These are phyloP conservation scores for Cybosia mesomella DNA, from an alignment of 2,888 invertebrate species.

Conservation along the genomic window DNA sequence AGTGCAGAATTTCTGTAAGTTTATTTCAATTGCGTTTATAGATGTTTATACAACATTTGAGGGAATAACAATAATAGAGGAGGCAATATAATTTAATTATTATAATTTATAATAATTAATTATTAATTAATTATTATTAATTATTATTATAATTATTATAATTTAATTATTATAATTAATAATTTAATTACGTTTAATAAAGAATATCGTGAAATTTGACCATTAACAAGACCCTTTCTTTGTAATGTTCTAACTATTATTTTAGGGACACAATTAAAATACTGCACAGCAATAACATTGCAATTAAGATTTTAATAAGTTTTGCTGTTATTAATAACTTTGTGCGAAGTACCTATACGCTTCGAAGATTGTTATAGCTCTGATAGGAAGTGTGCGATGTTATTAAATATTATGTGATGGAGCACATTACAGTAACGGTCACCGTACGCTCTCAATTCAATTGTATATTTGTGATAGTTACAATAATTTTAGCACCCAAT, in stretches of 20 bases:
- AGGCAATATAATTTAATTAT: neutral
- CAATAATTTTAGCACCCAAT: neutral
- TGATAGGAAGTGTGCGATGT: slow-evolving; percentile 1
- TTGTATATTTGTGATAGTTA: no score
- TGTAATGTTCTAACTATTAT: neutral
- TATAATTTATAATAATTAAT: no score
- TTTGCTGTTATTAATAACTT: neutral
- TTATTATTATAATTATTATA: no score
- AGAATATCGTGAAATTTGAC: neutral
- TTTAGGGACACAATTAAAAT: neutral
- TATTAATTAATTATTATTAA: no score
- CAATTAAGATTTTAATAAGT: neutral
- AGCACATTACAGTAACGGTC: neutral
- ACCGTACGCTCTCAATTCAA: neutral
- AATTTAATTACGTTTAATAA: neutral
- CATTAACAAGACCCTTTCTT: neutral
- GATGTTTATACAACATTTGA: neutral
- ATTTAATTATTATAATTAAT: neutral
- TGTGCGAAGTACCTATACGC: neutral
- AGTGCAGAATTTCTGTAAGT: neutral
- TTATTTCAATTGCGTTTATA: neutral
- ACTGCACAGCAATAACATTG: neutral
- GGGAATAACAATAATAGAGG: neutral
- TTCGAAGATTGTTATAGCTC: neutral
- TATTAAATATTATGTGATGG: neutral